Evolutionary conservation across 2,113 vertebrate genomes (phyloP), one percentile per base, ranked within the genome.

Genomic region (Larimichthys crocea): DNA sequence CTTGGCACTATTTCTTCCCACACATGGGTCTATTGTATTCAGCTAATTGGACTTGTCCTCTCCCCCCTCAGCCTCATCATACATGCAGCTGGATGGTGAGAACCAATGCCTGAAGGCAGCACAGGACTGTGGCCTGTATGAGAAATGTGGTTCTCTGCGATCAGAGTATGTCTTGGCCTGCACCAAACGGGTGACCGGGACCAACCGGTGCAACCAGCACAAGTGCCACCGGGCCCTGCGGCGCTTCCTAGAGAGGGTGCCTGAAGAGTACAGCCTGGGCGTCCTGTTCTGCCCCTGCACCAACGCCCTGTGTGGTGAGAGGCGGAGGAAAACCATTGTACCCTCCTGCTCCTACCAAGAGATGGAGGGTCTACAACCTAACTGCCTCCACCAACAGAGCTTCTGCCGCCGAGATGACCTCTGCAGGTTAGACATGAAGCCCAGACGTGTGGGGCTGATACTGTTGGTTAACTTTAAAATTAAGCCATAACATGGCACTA

Each of bases 321-420:
- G 98, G 42, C 92, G 98, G 29, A 96, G 96, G 77, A 97, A 98
- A 87, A 98, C 97, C 90, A 99, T 99, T 3, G 98, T 98, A 20
- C 98, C 98, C 0, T 94, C 96, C 68, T 99, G 98, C 56, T 97
- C 97, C 20, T 98, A 96, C 86, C 96, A 97, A 50, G 88, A 95
- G 2, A 91, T 79, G 64, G 95, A 94, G 2, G 89, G 76, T 6
- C 42, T 76, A 8, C 95, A 95, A 49, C 96, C 95, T 9, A 98
- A 97, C 87, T 99, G 98, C 86, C 95, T 99, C 75, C 89, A 95
- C 50, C 95, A 98, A 70, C 94, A 96, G 89, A 93, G 93, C 55
- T 91, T 92, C 61, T 99, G 98, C 76, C 91, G 96, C 20, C 85
- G 92, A 3, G 96, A 99, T 14, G 90, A 94, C 16, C 89, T 98